Conservation (phyloP, 2,888 invertebrate genomes). For the Noctua janthe region DNA sequence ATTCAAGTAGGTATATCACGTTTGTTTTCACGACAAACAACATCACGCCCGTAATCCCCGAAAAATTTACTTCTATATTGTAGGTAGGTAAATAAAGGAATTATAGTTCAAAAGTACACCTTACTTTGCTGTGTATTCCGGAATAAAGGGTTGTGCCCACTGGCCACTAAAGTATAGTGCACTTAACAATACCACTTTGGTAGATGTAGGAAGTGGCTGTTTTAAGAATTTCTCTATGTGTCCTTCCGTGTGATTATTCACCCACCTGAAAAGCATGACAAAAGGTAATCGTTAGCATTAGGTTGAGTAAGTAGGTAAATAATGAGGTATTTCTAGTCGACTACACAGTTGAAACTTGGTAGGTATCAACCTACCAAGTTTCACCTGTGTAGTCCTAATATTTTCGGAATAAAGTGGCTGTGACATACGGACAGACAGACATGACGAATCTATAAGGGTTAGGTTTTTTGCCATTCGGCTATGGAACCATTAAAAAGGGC, state of each 20-base stretch:
- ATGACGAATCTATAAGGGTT: no score
- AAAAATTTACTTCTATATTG: background rate
- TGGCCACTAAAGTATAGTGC: constrained; percentile 93
- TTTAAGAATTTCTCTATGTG: constrained; percentile 91
- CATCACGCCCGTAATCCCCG: background rate
- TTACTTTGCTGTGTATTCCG: constrained; percentile 90
- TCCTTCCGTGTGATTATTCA: constrained; percentile 90
- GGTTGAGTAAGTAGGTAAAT: background rate
- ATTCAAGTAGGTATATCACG: background rate
- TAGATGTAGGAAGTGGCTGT: constrained; percentile 87
- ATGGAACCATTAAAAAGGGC: no score
- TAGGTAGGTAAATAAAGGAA: background rate
- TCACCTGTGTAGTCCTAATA: no score
- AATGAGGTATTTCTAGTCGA: background rate
- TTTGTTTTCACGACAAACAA: background rate
- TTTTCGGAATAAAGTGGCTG: no score
- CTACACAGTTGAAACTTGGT: no score
- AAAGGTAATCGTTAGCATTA: background rate
- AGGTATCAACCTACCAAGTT: no score
- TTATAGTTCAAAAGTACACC: constrained; percentile 39
- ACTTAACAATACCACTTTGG: constrained; percentile 92
- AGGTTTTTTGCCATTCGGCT: no score
- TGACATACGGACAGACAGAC: no score
- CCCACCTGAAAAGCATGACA: constrained; percentile 88
- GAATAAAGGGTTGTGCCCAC: constrained; percentile 92